These are phyloP conservation scores for Melanogrammus aeglefinus DNA, from an alignment of 2,797 vertebrate species.

Conservation along the genomic window DNA sequence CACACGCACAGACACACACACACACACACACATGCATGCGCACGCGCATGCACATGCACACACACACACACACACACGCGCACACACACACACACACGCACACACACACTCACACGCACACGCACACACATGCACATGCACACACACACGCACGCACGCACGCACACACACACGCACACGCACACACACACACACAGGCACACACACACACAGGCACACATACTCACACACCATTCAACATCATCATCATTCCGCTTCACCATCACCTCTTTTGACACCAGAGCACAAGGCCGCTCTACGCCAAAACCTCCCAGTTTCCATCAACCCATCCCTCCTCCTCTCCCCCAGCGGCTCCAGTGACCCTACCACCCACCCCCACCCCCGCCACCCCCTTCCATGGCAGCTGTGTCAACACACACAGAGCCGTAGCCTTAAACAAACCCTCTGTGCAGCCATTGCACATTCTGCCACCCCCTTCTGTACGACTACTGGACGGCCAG, in stretches of 20 bases:
- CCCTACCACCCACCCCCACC: too few relatives aligned
- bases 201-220: slow-evolving; percentile 15
- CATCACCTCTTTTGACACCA: slow-evolving; percentile 48
- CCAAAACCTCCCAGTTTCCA: slow-evolving; percentile 52
- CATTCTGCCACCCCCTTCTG: slow-evolving; percentile 44
- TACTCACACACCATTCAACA: slow-evolving; percentile 20
- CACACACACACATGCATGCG: too few relatives aligned
- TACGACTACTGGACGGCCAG: slow-evolving; percentile 42
- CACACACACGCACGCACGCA: slow-evolving; percentile 26
- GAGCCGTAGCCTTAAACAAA: slow-evolving; percentile 72
- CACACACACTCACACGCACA: slow-evolving; percentile 1
- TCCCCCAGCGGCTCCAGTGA: too few relatives aligned
- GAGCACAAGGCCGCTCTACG: slow-evolving; percentile 43
- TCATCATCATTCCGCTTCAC: slow-evolving; percentile 39
- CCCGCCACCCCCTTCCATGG: slow-evolving; percentile 45
- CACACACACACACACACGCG: too few relatives aligned
- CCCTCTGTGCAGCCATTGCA: slow-evolving; percentile 58
- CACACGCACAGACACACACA: too few relatives aligned
- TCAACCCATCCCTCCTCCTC: slow-evolving; percentile 25
- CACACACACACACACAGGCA: slow-evolving; percentile 21
- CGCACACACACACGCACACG: slow-evolving; percentile 21
- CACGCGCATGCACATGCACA: too few relatives aligned
- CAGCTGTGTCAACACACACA: slow-evolving; percentile 79
- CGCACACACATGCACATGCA: slow-evolving; percentile 27
- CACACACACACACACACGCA: too few relatives aligned